Evolutionary conservation across 1,140 invertebrate genomes (phyloP), one percentile per base, ranked within the genome.

Genomic region (Drosophila nigromelanica): DNA sequence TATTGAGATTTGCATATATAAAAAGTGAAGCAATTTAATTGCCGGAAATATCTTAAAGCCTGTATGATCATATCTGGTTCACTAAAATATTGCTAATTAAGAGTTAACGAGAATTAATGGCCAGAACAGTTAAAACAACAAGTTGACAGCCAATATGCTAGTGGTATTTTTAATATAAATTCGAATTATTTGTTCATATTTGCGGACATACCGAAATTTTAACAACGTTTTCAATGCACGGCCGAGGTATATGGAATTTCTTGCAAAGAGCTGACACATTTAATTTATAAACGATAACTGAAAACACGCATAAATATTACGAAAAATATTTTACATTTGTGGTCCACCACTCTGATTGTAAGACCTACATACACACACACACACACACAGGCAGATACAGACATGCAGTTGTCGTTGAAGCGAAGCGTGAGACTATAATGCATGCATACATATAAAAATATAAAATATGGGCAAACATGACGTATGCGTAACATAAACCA

Each of bases 401-500:
- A 18, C 18, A 8, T 24, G 8, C 40, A 15, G 51, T 39, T 37
- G 50, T 21, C 5, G 43, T 15, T 66, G 52, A 40, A 56, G 62
- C 39, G 63, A 48, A 40, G 52, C 21, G 51, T 40, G 54, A 59
- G 12, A 27, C 33, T 30, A 59, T 80, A 67, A 68, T 76, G 58
- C 52, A 51, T 52, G 61, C 30, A 33, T 40, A 43, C 47, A 59
- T 69, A 63, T 77, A 55, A 55, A 67, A 74, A 71, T 70, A 78
- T 82, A 87, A 86, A 87, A 86, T 86, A 86, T 86, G 85, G 83
- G 67, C 83, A 74, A 62, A 82, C 86, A 89, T 89, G 83, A 89
- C 80, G 83, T 89, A 89, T 89, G 83, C 83, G 83, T 89, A 89
- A 80, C 85, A 89, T 83, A 89, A 89, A 83, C 83, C 83, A 89